Base-by-base conservation (phyloP, 2,888 invertebrate genomes). In the Xestia c-nigrum region DNA sequence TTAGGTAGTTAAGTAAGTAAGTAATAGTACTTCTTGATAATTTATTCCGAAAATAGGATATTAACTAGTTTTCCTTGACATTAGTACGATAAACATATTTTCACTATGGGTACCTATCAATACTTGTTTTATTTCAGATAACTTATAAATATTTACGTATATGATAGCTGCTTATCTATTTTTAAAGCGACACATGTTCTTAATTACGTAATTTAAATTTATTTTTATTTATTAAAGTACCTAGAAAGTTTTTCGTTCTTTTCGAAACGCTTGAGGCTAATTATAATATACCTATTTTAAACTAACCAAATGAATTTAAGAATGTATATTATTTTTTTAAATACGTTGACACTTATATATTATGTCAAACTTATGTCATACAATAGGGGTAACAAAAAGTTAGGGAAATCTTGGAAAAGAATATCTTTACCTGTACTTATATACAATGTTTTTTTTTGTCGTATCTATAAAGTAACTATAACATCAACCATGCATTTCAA, bases 371-470 rank as follows among this genome's bases (percentile, higher is more conserved):
- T 43, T 52, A 6, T 68, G 59, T 38, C 50, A 43, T 9, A 43
- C 40, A 76, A 50, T 38, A 21, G 12, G 7, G 24, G 19, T 24
- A n/a, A 38, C 31, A 46, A 61, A 76, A 52, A 61, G 0, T 14
- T 16, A 0, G 0, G 19, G 5, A 52, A 9, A 46, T 12, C 19
- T 16, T 46, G 12, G 21, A 5, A 43, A 61, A 61, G 72, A 40
- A 68, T 52, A 10, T 7, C 57, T 59, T 71, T 76, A 77, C 57
- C 65, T 79, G 72, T 43, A 59, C 31, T 31, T 31, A 31, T 21
- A 50, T 43, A 77, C 55, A 76, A 78, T 74, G 40, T 14, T 21
- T 55, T 38, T 31, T 80, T 75, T 76, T 66, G n/a, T 61, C 47
- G 69, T 21, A 38, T 50, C 16, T 50, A 5, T 63, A 50, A 5